Evolutionary conservation across 2,113 vertebrate species (phyloP), one percentile per base, ranked within the genome.

Genomic region (Sinocyclocheilus grahami): DNA sequence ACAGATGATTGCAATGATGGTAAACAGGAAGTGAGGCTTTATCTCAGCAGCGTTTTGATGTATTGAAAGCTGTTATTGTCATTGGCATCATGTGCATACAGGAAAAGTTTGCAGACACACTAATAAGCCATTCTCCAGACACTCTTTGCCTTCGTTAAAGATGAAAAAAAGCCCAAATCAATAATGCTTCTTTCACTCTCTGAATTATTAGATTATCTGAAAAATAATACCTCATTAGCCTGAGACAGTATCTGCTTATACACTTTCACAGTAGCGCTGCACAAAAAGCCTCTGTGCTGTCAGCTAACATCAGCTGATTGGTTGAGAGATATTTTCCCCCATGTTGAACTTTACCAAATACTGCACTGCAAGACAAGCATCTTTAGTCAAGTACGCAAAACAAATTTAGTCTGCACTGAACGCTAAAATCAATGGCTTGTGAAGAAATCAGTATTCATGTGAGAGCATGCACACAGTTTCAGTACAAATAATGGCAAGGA

Each of bases 141-240:
- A 78, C 30, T 63, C 13, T 67, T 39, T 20, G 16, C 27, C 8
- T 79, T 82, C 71, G 82, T 78, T 58, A 63, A 62, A 79, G 39
- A 78, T 81, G 76, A 20, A 58, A 48, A 76, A 87, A 85, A 42
- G 46, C 39, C 8, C 22, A 62, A 88, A 87, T 88, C 90, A 89
- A 86, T 88, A 86, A 85, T 60, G 78, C 78, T 62, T 87, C 79
- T 71, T 83, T 89, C 58, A 27, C 71, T 83, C 86, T 74, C 37
- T 58, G 85, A 69, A 85, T 84, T 69, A 89, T 87, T 62, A 16
- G 22, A 85, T 74, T 88, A 69, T 58, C 71, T 63, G 82, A 84
- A 86, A 84, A 72, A 51, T 53, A 77, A 89, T 85, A 81, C 87
- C 85, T 85, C 55, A 65, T 88, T 87, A 86, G 81, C 71, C 55